These are phyloP conservation scores for Trematocara nigrifrons DNA, from an alignment of 2,113 vertebrate genomes.

Conservation along the genomic window DNA sequence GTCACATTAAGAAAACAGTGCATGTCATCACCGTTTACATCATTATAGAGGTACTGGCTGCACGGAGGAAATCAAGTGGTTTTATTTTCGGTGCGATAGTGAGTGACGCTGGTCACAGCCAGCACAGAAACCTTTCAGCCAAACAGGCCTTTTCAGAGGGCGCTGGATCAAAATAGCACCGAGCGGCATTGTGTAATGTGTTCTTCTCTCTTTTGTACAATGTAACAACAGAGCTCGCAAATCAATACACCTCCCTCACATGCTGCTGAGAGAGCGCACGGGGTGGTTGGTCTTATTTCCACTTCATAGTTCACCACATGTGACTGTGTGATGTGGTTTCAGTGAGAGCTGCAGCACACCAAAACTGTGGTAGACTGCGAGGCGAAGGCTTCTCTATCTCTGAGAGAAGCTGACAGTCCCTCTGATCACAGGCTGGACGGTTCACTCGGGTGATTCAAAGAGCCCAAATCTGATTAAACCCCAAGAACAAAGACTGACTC, in stretches of 20 bases:
- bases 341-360: slow-evolving; percentile 4
- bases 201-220: slow-evolving; percentile 38
- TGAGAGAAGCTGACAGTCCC: background rate
- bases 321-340: slow-evolving; percentile 55
- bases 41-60: background rate
- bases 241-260: slow-evolving; percentile 70
- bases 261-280: slow-evolving; percentile 20
- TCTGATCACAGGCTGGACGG: background rate
- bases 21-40: slow-evolving; percentile 12
- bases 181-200: slow-evolving; percentile 66
- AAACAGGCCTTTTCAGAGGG: slow-evolving; percentile 11
- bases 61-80: background rate
- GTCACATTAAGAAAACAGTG: slow-evolving; percentile 2
- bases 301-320: slow-evolving; percentile 46
- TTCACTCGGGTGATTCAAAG: background rate
- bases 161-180: slow-evolving; percentile 61
- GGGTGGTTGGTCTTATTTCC: slow-evolving; percentile 42
- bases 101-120: slow-evolving; percentile 8
- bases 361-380: slow-evolving; percentile 11
- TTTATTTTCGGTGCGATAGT: slow-evolving; percentile 4
- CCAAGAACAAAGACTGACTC: background rate
- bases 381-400: background rate
- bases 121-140: slow-evolving; percentile 16
- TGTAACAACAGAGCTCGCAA: slow-evolving; percentile 46
- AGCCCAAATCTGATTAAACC: background rate